Conservation (phyloP, 2,797 vertebrate genomes). For the Huso huso region DNA sequence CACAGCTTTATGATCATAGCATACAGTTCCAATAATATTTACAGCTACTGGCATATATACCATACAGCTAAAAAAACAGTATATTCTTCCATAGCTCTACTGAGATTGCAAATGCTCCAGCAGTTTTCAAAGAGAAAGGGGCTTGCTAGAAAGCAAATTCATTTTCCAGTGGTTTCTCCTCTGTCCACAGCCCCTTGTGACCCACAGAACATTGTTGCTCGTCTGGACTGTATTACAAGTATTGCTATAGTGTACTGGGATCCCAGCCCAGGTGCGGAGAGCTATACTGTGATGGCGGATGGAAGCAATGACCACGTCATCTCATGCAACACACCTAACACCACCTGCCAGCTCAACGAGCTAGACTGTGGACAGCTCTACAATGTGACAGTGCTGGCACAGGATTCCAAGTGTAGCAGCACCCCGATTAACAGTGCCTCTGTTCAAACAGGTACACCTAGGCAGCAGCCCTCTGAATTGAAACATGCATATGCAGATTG, state of each 20-base stretch:
- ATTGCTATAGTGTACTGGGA: constrained; percentile 47
- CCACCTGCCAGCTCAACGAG: constrained; percentile 40
- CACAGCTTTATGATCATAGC: neutral
- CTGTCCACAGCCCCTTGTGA: constrained; percentile 50
- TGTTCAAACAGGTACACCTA: constrained; percentile 48
- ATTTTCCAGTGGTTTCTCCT: neutral
- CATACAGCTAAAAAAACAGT: too few relatives aligned
- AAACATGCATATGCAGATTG: too few relatives aligned
- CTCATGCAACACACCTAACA: constrained; percentile 36
- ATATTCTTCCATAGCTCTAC: too few relatives aligned
- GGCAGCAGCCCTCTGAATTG: too few relatives aligned
- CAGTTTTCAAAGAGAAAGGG: neutral
- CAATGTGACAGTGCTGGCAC: constrained; percentile 49
- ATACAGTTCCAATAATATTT: too few relatives aligned
- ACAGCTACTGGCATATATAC: too few relatives aligned
- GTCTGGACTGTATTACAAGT: constrained; percentile 39
- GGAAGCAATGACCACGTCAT: constrained; percentile 20
- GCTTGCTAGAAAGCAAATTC: neutral
- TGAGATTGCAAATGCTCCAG: neutral
- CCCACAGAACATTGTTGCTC: constrained; percentile 36
- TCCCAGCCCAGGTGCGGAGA: constrained; percentile 33
- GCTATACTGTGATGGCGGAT: constrained; percentile 48
- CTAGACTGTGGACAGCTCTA: constrained; percentile 55
- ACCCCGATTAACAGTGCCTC: constrained; percentile 29
- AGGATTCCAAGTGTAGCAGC: constrained; percentile 54